Percentiles rank a stretch among this genome's conserved stretches.
These are phyloP conservation scores for Dione vanillae DNA, from an alignment of 2,888 invertebrate genomes.

Conservation along the genomic window DNA sequence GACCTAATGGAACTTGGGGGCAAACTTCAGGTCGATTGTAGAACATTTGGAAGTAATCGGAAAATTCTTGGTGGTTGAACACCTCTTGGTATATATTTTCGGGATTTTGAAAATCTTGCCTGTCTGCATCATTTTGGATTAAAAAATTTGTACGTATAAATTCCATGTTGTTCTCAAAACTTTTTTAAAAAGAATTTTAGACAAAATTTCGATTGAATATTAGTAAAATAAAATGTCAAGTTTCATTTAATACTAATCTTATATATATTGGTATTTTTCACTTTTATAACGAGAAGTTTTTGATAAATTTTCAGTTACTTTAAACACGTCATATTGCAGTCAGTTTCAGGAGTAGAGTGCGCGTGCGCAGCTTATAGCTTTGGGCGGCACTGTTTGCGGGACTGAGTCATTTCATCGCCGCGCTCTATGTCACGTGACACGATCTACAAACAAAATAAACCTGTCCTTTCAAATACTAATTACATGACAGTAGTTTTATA, in stretches of 20 bases:
- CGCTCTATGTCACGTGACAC: not conserved
- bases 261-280: not conserved
- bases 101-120: conserved; percentile 50
- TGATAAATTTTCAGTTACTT: not conserved
- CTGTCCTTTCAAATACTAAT: not conserved
- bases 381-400: conserved; percentile 18
- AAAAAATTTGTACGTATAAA: conserved; percentile 59
- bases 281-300: not conserved
- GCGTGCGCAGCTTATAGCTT: conserved; percentile 30
- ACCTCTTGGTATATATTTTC: conserved; percentile 49
- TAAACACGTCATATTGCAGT: conserved; percentile 35
- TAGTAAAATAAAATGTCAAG: not conserved
- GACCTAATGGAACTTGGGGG: conserved; percentile 29
- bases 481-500: not conserved
- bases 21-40: conserved; percentile 59
- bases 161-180: no score
- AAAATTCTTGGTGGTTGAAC: conserved; percentile 47
- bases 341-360: conserved; percentile 36
- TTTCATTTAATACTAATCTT: not conserved
- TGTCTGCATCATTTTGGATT: conserved; percentile 51
- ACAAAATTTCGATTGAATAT: not conserved
- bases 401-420: conserved; percentile 26
- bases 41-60: conserved; percentile 62
- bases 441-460: not conserved
- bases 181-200: no score